phyloP scores from a whole-genome alignment of 2,113 vertebrate species.

The Sceloporus undulatus region DNA sequence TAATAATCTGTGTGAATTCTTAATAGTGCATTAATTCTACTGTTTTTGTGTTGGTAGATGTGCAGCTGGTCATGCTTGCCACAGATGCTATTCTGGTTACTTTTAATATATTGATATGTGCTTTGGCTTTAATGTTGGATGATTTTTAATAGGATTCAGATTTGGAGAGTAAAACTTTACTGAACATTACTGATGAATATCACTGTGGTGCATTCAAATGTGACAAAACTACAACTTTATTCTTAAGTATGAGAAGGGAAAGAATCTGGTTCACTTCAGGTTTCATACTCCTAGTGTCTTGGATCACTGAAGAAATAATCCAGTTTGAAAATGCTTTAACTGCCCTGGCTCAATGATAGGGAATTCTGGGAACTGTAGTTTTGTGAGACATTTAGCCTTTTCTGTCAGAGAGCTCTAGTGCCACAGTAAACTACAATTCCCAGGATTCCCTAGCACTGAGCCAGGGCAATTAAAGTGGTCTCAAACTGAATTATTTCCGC shows the following conservation, averaged over 20 bases:
- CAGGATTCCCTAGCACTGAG: no score
- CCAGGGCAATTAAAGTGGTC: no score
- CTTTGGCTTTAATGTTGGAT: neutral
- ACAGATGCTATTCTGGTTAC: neutral
- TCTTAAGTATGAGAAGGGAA: conserved; percentile 15
- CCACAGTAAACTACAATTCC: no score
- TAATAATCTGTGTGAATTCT: no score
- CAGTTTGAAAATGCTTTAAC: neutral
- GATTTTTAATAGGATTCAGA: conserved; percentile 20
- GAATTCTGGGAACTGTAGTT: no score
- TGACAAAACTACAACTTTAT: neutral
- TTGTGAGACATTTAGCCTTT: no score
- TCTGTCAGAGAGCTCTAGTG: no score
- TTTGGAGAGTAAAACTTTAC: conserved; percentile 21
- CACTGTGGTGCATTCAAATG: neutral
- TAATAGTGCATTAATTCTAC: neutral
- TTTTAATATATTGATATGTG: neutral
- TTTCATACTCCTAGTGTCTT: neutral
- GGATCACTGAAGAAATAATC: neutral
- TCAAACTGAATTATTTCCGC: no score
- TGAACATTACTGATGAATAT: neutral
- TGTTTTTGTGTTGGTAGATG: conserved; percentile 27
- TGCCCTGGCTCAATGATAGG: no score
- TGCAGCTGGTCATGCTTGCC: neutral
- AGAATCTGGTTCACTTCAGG: neutral